Conservation (phyloP, 2,797 vertebrate genomes). For the Lycodopsis pacificus region DNA sequence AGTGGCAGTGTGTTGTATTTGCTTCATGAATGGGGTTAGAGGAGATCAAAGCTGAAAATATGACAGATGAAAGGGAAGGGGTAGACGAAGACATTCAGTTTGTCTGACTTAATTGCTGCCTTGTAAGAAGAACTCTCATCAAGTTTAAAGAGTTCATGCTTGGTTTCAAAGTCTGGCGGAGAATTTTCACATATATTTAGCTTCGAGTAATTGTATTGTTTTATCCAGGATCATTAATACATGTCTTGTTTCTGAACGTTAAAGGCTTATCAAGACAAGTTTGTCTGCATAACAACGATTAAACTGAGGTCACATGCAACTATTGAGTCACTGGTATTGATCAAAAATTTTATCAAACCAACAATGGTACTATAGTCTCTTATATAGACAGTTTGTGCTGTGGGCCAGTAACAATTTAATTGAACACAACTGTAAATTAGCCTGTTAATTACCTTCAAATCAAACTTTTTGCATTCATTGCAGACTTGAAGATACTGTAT, state of each 20-base stretch:
- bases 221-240: constrained; percentile 1
- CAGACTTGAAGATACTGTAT: not conserved
- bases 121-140: constrained; percentile 62
- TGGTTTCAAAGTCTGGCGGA: constrained; percentile 41
- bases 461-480: not conserved
- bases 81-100: constrained; percentile 67
- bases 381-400: not conserved
- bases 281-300: not conserved
- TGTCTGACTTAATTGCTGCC: constrained; percentile 79
- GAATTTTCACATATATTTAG: constrained; percentile 34
- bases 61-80: constrained; percentile 71
- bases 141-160: constrained; percentile 66
- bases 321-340: not conserved
- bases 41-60: constrained; percentile 80
- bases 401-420: not conserved
- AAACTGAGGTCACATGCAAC: not conserved
- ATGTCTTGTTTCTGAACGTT: not conserved
- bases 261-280: not conserved
- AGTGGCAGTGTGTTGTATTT: constrained; percentile 81
- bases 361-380: not conserved
- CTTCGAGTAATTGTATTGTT: constrained; percentile 31
- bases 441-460: not conserved
- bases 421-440: not conserved
- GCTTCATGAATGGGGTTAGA: constrained; percentile 78
- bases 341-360: not conserved